Conservation (phyloP, 2,113 vertebrate species). For the Trematocara nigrifrons region DNA sequence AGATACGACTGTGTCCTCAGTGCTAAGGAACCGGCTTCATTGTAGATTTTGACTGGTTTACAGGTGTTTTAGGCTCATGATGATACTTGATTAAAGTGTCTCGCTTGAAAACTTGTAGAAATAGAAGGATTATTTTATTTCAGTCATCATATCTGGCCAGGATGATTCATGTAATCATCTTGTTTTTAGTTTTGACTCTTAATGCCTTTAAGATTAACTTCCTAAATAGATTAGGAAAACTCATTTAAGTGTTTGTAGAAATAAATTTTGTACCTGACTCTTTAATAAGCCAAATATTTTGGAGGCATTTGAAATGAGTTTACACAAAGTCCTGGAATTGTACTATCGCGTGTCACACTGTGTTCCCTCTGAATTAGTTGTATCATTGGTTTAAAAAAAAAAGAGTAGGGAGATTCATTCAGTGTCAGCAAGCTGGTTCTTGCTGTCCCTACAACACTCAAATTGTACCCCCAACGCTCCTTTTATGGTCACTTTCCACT, state of each 20-base stretch:
- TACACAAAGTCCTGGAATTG: constrained; percentile 29
- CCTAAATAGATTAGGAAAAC: not conserved
- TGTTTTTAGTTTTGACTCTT: not conserved
- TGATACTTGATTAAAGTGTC: not conserved
- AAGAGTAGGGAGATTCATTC: constrained; percentile 8
- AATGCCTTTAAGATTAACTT: not conserved
- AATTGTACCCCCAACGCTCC: constrained; percentile 35
- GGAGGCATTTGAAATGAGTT: constrained; percentile 8
- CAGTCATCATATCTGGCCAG: not conserved
- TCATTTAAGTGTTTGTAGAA: not conserved
- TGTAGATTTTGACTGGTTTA: not conserved
- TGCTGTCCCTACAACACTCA: constrained; percentile 75
- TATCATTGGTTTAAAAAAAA: not conserved
- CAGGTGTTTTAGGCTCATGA: not conserved
- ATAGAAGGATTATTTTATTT: not conserved
- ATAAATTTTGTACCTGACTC: not conserved
- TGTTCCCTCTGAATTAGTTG: not conserved
- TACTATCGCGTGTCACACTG: not conserved
- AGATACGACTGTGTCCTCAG: not conserved
- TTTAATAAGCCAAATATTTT: constrained; percentile 31
- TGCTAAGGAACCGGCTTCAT: not conserved
- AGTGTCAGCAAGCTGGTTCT: constrained; percentile 93
- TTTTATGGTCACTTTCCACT: constrained; percentile 31
- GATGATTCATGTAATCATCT: not conserved
- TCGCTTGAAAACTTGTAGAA: not conserved